Base-by-base conservation (phyloP, 2,113 vertebrate genomes). In the Ondatra zibethicus region DNA sequence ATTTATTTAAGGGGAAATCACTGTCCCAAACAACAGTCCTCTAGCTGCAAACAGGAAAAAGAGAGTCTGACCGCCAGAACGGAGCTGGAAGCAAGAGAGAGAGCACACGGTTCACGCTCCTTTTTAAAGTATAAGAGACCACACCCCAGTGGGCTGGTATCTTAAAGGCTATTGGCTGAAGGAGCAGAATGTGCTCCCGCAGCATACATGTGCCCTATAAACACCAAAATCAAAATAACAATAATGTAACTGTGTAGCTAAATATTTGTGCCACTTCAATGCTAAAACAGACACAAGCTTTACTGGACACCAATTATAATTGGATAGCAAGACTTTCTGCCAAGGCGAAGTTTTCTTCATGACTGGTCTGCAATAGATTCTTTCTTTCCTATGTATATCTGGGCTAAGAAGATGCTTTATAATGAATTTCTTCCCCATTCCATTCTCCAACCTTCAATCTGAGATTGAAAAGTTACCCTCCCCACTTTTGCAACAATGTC, bases 201-300 rank as follows among this genome's bases (percentile, higher is more conserved):
- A n/a, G n/a, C n/a, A n/a, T n/a, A 58, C 72, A 85, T 21, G 88
- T 85, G 52, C 55, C 85, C 95, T 91, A 92, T 96, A 92, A 93
- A 97, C 45, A 65, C 58, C 58, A 68, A 47, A 89, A 94, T 97
- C 47, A 94, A 90, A 92, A 93, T 93, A 96, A 75, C 47, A 85
- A 70, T 17, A 88, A 70, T 81, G 77, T 77, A 93, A 52, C 19
- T 47, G 92, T 36, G 8, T 45, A 82, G 61, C 82, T 7, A 94
- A 92, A 91, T 72, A 93, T n/a, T 50, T 96, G 65, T 36, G 47
- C 88, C 42, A 85, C 85, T 94, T 92, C 58, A 93, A 93, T 29
- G 52, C 19, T 3, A 10, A 89, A 94, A 94, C 65, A 94, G 92
- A 92, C 16, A 10, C 4, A 75, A 90, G 58, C 11, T n/a, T 93